These are phyloP conservation scores for Phylloscopus trochiloides DNA, from an alignment of 2,113 vertebrate genomes.

Conservation along the genomic window DNA sequence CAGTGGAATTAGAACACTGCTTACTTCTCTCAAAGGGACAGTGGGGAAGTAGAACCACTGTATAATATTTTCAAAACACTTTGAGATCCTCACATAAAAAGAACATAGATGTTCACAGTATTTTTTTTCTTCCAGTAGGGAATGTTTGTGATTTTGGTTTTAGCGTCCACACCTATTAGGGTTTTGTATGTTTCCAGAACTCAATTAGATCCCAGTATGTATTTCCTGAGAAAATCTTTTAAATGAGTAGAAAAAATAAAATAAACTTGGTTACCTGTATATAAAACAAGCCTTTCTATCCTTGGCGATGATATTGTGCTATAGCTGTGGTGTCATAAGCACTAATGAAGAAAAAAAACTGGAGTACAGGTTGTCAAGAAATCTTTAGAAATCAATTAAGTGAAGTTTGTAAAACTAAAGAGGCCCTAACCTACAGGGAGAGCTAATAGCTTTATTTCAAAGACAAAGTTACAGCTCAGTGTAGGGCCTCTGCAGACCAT, in stretches of 20 bases:
- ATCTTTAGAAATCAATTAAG: conserved; percentile 24
- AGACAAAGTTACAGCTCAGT: background rate
- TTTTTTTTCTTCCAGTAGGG: background rate
- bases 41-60: background rate
- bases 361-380: background rate
- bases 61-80: background rate
- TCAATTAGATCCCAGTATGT: background rate
- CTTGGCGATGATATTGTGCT: background rate
- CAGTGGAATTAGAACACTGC: background rate
- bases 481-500: background rate
- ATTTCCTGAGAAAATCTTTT: conserved; percentile 26
- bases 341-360: background rate
- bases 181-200: background rate
- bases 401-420: background rate
- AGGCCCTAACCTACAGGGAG: background rate
- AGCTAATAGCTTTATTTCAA: conserved; percentile 23
- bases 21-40: background rate
- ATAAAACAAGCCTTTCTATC: background rate
- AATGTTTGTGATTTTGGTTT: conserved; percentile 6
- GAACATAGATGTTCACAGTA: background rate
- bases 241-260: background rate
- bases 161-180: background rate
- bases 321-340: background rate
- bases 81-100: background rate
- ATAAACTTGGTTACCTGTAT: background rate